phyloP scores from a whole-genome alignment of 35 echinoderm and acorn worm species.

The Apostichopus japonicus region DNA sequence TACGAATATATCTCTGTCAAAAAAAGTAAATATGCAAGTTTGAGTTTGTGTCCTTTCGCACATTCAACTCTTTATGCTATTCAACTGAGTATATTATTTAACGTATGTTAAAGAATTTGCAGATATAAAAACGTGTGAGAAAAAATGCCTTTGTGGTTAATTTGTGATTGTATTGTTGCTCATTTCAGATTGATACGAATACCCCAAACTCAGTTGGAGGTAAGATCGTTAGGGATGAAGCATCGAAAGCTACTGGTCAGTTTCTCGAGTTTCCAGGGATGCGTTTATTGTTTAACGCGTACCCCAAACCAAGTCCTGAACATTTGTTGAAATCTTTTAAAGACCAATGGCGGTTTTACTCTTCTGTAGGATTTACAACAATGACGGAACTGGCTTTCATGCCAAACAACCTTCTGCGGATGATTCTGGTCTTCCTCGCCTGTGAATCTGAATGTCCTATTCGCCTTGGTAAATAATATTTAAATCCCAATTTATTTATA shows the following conservation, averaged over 20 bases:
- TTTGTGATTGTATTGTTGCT: background rate
- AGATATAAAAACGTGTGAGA: too few species aligned
- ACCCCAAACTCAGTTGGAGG: background rate
- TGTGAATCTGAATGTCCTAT: conserved; percentile 18
- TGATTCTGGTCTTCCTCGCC: background rate
- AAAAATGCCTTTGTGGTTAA: too few species aligned
- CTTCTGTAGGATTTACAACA: conserved; percentile 47
- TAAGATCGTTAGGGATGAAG: background rate
- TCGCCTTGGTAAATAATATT: conserved; percentile 24
- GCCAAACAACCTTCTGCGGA: background rate
- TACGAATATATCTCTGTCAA: too few species aligned
- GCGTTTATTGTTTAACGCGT: background rate
- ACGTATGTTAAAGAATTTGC: too few species aligned
- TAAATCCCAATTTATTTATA: too few species aligned
- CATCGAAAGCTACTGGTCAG: background rate
- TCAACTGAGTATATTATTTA: too few species aligned
- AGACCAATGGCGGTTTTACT: conserved; percentile 23
- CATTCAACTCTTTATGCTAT: too few species aligned
- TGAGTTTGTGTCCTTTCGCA: too few species aligned
- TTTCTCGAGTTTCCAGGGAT: conserved; percentile 1
- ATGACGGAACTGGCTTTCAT: conserved; percentile 31
- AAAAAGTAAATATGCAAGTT: too few species aligned
- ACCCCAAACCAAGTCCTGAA: background rate
- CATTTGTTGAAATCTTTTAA: background rate
- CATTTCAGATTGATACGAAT: background rate